Conservation (phyloP, 2,113 vertebrate genomes). For the Rhinopithecus roxellana region DNA sequence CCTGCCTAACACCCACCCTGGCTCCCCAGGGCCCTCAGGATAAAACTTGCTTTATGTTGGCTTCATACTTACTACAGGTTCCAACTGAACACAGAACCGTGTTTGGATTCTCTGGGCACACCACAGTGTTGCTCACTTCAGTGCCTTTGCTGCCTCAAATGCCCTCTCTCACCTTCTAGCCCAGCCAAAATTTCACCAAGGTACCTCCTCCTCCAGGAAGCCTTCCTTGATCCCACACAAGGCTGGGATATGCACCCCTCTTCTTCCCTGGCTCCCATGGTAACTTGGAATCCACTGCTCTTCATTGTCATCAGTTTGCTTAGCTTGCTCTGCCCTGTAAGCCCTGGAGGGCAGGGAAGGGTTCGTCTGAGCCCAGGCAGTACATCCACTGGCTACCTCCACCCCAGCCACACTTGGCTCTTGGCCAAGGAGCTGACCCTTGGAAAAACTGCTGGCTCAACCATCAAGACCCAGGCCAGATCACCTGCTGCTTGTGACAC, state of each 20-base stretch:
- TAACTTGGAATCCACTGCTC: background rate
- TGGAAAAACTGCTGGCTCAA: background rate
- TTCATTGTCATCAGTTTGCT: background rate
- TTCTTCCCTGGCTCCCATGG: background rate
- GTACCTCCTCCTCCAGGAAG: background rate
- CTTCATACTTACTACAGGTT: fast-evolving
- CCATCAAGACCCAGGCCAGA: background rate
- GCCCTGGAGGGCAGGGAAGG: fast-evolving
- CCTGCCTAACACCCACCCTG: background rate
- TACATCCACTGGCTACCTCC: background rate
- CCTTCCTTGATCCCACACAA: background rate
- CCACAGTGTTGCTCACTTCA: background rate
- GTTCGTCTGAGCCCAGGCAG: background rate
- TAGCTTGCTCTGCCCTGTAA: background rate
- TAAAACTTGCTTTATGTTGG: fast-evolving
- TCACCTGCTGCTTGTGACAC: background rate
- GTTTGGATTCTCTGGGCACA: background rate
- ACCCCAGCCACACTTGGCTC: background rate
- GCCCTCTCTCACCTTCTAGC: background rate
- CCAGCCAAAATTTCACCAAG: background rate
- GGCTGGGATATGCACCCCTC: background rate
- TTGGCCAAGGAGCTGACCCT: background rate
- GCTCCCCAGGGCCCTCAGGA: background rate
- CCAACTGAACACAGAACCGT: fast-evolving
- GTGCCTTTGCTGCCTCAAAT: background rate